Evolutionary conservation across 2,113 vertebrate species (phyloP).

Genomic region (Mormoops blainvillei): DNA sequence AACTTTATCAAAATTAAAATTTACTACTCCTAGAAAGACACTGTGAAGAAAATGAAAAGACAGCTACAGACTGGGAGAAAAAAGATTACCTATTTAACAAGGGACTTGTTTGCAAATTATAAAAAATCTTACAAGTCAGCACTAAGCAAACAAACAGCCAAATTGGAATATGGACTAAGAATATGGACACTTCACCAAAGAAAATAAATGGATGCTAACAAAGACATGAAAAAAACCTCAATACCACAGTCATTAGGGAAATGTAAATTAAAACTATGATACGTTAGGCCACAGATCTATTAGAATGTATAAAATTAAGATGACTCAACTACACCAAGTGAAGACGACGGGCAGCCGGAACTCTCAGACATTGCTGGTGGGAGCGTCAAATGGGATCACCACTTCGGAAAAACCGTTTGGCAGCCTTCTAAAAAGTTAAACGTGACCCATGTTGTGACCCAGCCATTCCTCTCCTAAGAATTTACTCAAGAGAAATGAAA

Average conservation of each 20-base stretch:
- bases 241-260: neutral
- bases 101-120: neutral
- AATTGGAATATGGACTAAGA: neutral
- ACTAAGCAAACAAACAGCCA: constrained; percentile 7
- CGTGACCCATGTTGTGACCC: neutral
- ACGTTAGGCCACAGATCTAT: neutral
- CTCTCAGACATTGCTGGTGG: neutral
- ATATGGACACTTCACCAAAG: neutral
- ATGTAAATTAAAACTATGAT: neutral
- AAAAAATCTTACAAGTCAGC: neutral
- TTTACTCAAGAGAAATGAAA: neutral
- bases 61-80: neutral
- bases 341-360: neutral
- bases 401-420: neutral
- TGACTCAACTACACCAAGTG: neutral
- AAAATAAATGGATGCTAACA: neutral
- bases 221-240: neutral
- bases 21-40: neutral
- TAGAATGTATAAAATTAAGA: neutral
- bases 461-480: neutral
- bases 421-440: neutral
- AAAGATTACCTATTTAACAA: neutral
- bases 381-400: neutral
- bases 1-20: constrained; percentile 26
- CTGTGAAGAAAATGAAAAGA: neutral